phyloP scores from a whole-genome alignment of 2,113 vertebrate species.

The Promerops cafer region DNA sequence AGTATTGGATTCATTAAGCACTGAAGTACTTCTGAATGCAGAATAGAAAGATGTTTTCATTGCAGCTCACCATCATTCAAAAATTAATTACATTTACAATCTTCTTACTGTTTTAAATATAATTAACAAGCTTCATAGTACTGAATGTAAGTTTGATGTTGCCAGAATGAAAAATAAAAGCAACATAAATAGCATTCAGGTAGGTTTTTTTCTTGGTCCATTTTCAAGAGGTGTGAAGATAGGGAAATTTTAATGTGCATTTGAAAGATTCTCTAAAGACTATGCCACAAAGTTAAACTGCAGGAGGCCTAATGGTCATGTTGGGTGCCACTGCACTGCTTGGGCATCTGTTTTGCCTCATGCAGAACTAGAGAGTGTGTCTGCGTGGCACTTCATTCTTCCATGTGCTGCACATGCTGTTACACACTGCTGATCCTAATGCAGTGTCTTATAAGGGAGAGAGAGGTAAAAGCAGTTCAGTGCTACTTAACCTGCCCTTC shows the following conservation, averaged over 20 bases:
- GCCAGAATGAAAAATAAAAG: background rate
- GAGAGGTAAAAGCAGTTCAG: background rate
- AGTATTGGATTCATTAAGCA: background rate
- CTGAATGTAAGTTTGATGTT: background rate
- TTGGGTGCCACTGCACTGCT: background rate
- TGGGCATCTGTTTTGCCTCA: background rate
- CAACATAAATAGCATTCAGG: background rate
- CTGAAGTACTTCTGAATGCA: background rate
- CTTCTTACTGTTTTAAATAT: background rate
- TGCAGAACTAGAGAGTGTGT: background rate
- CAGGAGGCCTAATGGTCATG: background rate
- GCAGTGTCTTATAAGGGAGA: background rate
- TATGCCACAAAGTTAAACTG: background rate
- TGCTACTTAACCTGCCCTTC: background rate
- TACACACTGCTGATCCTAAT: background rate
- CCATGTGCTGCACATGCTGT: fast-evolving
- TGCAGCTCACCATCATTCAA: background rate
- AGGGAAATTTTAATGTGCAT: background rate
- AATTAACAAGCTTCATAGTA: background rate
- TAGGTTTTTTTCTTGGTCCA: background rate
- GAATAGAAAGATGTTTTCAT: background rate
- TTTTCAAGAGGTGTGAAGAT: background rate
- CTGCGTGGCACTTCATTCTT: background rate
- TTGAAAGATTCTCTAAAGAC: background rate
- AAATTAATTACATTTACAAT: background rate